A percentile compares a stretch with the other conserved stretches of the same genome.
phyloP scores from a whole-genome alignment of 37 sponge, comb jelly and placozoan species.

The Mnemiopsis leidyi region DNA sequence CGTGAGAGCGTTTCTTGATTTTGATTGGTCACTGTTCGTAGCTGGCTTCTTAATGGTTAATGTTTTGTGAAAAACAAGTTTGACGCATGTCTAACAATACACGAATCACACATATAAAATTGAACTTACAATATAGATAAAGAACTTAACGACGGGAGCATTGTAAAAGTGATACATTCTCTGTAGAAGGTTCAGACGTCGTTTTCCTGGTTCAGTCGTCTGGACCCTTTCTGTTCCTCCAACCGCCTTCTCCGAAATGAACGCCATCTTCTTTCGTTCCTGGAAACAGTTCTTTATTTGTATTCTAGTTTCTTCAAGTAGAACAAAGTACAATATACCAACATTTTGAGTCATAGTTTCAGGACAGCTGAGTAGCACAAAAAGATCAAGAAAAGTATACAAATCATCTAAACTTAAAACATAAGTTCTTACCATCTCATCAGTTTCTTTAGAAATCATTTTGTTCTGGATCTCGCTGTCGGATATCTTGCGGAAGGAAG shows the following conservation, averaged over 20 bases:
- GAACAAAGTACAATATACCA: no score
- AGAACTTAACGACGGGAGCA: conserved; percentile 15
- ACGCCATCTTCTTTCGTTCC: neutral
- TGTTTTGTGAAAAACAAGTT: no score
- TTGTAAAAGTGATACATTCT: neutral
- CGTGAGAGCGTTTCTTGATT: no score
- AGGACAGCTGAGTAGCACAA: neutral
- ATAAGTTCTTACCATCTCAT: neutral
- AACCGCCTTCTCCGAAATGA: neutral
- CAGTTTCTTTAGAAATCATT: neutral
- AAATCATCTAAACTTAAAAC: neutral
- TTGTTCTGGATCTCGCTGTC: neutral
- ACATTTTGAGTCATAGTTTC: no score
- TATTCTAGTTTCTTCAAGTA: no score
- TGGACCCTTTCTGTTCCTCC: neutral
- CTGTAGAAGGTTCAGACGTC: neutral
- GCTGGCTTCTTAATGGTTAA: no score
- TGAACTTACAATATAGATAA: neutral
- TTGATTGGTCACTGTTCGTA: no score
- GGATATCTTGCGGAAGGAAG: neutral
- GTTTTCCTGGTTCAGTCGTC: neutral
- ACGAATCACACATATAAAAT: no score
- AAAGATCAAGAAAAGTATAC: neutral
- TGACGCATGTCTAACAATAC: no score
- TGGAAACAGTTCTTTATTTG: no score